A percentile compares a stretch with the other conserved stretches of the same genome.
These are phyloP conservation scores for Schrankia costaestrigalis DNA, from an alignment of 2,888 invertebrate species.

Conservation along the genomic window DNA sequence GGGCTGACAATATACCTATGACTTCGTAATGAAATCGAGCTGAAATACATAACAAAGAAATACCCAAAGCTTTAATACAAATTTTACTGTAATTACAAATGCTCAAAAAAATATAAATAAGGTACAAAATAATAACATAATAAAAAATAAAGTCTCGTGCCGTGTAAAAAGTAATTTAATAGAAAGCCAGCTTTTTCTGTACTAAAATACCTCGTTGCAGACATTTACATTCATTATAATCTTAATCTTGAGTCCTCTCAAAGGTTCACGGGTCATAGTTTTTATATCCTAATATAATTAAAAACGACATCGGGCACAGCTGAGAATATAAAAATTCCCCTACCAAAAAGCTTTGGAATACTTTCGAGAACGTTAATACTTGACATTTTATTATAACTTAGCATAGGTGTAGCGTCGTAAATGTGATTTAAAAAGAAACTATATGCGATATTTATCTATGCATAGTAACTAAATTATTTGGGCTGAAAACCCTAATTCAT, in stretches of 20 bases:
- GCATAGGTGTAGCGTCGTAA: no score
- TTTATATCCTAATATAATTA: constrained; percentile 54
- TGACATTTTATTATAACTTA: no score
- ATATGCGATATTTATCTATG: no score
- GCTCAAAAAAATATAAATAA: constrained; percentile 17
- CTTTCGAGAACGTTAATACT: no score
- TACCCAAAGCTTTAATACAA: constrained; percentile 1
- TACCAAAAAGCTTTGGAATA: constrained; percentile 29
- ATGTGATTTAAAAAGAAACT: no score
- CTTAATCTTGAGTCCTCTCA: constrained; percentile 37
- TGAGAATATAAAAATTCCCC: constrained; percentile 23
- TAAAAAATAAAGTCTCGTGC: constrained; percentile 20
- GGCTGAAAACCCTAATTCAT: no score
- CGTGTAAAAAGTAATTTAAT: constrained; percentile 21
- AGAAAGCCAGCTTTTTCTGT: constrained; percentile 16
- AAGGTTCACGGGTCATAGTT: constrained; percentile 35
- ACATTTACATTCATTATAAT: constrained; percentile 40
- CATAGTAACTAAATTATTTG: no score
- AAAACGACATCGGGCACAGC: constrained; percentile 40
- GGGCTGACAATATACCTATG: no score
- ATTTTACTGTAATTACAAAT: constrained; percentile 21
- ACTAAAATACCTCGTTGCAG: constrained; percentile 19
- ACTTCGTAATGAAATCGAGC: no score
- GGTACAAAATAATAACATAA: constrained; percentile 26
- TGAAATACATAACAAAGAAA: neutral